Percentiles rank a stretch among this genome's conserved stretches.
These are phyloP conservation scores for Oryctes rhinoceros DNA, from an alignment of 1,140 invertebrate species.

Conservation along the genomic window DNA sequence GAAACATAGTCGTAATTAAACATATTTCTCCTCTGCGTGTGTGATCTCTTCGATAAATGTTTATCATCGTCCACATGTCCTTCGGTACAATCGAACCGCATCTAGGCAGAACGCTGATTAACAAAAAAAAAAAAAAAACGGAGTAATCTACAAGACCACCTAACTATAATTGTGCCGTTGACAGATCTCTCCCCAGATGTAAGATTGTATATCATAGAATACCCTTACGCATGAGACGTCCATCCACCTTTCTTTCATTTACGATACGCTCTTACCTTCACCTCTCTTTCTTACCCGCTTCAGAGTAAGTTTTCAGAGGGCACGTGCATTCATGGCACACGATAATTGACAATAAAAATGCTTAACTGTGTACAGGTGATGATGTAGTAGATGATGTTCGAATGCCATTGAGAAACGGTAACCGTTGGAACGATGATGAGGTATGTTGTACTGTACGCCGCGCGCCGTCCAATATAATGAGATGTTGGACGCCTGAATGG, in stretches of 20 bases:
- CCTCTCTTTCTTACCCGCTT: not conserved
- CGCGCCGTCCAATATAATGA: constrained; percentile 11
- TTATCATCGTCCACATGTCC: constrained; percentile 2
- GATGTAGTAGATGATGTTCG: constrained; percentile 26
- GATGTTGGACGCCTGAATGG: constrained; percentile 13
- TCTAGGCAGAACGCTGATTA: not conserved
- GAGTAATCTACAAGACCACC: not conserved
- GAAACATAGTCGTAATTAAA: too few relatives aligned
- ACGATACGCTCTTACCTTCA: not conserved
- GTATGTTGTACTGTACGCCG: constrained; percentile 14
- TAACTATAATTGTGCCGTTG: not conserved
- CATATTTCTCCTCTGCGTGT: not conserved
- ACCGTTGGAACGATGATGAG: constrained; percentile 22
- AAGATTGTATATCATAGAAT: constrained; percentile 1
- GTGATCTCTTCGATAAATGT: not conserved
- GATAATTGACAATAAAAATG: constrained; percentile 30
- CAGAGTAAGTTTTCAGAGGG: not conserved
- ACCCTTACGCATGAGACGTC: not conserved
- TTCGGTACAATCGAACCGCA: not conserved
- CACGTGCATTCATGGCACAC: constrained; percentile 2
- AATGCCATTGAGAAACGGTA: not conserved
- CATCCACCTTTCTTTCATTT: not conserved
- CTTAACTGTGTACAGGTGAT: constrained; percentile 30
- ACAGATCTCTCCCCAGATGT: not conserved
- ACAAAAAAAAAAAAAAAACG: not conserved